Base-by-base conservation (phyloP, 2,113 vertebrate species). In the Copsychus sechellarum region DNA sequence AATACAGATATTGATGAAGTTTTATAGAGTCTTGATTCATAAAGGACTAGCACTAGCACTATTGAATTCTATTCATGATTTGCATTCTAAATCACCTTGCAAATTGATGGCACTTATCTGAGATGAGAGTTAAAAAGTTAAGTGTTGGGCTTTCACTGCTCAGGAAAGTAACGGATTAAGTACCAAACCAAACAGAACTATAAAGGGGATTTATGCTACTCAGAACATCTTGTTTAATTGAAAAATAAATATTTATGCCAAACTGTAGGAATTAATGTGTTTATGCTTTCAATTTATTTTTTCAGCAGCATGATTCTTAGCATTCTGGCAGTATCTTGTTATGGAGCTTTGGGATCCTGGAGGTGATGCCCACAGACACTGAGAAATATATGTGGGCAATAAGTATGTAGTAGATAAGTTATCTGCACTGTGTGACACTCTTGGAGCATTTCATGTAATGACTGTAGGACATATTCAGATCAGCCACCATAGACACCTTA, bases 1-100 rank as follows among this genome's bases (percentile, higher is more conserved):
- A 95, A 96, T 95, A 97, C 48, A 95, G 95, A 95, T 96, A 97
- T 93, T 94, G 96, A 97, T n/a, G 6, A 74, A 94, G 62, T 94
- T 95, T 97, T 97, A 86, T 92, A 86, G 69, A 86, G 66, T 72
- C 57, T 93, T 93, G 95, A 96, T 94, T 97, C 95, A 91, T 91
- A 96, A 95, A 95, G 78, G 89, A 93, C 82, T 40, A 56, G 36
- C 3, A 17, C 78, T 92, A 90, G 58, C 56, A 54, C n/a, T 73
- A 96, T 86, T 51, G 88, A 97, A 81, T 83, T 69, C 71, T 77
- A 26, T 73, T 77, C 76, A 78, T 82, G 93, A 95, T 97, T 95
- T 97, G 94, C 92, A 96, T 96, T 95, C 78, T 82, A 93, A 92
- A 93, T 97, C 95, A 92, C 84, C 43, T 95, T 80, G 76, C 61